These are phyloP conservation scores for Ahaetulla prasina DNA, from an alignment of 2,113 vertebrate genomes.

Conservation along the genomic window DNA sequence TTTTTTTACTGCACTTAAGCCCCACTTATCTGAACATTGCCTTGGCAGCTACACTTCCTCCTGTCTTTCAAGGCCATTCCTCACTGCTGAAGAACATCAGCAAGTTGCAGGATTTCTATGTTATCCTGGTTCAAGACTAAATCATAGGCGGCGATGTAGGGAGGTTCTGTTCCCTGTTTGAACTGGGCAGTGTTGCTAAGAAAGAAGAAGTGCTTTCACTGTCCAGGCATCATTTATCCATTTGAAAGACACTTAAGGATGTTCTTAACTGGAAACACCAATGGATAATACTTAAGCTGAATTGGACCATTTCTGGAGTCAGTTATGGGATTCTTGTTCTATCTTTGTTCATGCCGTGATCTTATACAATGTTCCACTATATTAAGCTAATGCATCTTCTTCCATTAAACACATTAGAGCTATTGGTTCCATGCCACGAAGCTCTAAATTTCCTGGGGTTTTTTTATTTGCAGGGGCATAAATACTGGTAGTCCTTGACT, in stretches of 20 bases:
- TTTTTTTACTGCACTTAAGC: neutral
- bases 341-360: neutral
- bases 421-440: neutral
- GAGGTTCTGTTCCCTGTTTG: neutral
- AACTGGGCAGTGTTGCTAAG: neutral
- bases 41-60: neutral
- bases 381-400: neutral
- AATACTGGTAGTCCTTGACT: neutral
- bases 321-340: neutral
- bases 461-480: neutral
- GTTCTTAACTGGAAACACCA: neutral
- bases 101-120: neutral
- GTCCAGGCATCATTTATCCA: neutral
- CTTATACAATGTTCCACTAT: neutral
- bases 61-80: neutral
- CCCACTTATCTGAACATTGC: neutral
- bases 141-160: neutral
- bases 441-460: neutral
- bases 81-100: neutral
- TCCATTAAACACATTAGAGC: neutral
- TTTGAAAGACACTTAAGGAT: neutral
- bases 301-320: neutral
- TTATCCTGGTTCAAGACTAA: neutral
- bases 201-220: neutral
- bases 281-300: neutral